These are phyloP conservation scores for Callorhinus ursinus DNA, from an alignment of 2,113 vertebrate genomes.

Conservation along the genomic window DNA sequence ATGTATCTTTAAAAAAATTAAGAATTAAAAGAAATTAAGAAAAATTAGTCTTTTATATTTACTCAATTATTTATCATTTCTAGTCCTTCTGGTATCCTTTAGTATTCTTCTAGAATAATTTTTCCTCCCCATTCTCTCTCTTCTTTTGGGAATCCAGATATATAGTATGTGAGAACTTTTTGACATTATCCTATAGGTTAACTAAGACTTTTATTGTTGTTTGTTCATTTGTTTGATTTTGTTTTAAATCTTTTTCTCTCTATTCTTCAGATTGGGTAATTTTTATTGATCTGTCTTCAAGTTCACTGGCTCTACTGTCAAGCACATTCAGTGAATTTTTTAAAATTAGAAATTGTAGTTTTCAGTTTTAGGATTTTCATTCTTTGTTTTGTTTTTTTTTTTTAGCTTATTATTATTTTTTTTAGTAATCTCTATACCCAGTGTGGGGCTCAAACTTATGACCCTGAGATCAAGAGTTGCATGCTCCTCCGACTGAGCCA, in stretches of 20 bases:
- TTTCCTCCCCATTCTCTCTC: background rate
- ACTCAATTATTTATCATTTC: background rate
- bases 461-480: background rate
- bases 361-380: constrained; percentile 30
- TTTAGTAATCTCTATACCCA: background rate
- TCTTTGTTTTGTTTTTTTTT: background rate
- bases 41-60: constrained; percentile 25
- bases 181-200: background rate
- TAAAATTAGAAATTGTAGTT: background rate
- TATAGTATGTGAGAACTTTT: background rate
- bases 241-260: background rate
- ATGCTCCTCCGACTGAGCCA: background rate
- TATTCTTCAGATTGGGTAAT: background rate
- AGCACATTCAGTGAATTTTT: background rate
- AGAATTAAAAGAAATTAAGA: background rate
- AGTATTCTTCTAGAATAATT: background rate
- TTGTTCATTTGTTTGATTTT: background rate
- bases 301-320: background rate
- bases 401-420: background rate
- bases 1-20: background rate
- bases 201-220: background rate
- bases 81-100: background rate
- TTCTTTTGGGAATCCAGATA: background rate
- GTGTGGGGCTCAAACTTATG: background rate
- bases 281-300: background rate